Evolutionary conservation across 2,888 invertebrate species (phyloP), one percentile per base, ranked within the genome.

Genomic region (Apeira syringaria): DNA sequence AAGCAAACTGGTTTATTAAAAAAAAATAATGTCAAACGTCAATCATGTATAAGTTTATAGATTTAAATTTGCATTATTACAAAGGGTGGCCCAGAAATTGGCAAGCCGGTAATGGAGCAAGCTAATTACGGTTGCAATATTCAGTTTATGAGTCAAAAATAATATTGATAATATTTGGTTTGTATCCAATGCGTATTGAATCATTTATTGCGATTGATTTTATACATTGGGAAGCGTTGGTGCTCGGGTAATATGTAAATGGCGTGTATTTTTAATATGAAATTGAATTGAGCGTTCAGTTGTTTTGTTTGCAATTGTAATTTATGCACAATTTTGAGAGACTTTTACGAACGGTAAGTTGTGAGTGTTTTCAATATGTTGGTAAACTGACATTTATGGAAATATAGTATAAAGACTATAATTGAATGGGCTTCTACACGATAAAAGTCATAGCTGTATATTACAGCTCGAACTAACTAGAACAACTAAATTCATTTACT

Each of bases 201-300:
- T 88, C 58, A 78, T 84, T 83, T 62, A 89, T 79, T 28, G 47
- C 40, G 38, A 50, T 67, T 86, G 78, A 73, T 80, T 79, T 80
- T 84, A 4, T 15, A 61, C 69, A 56, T 55, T 66, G 69, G 64
- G 77, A 84, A 78, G 88, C 82, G 86, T 84, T 68, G 73, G 73
- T 57, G 68, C 73, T 50, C 36, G 72, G 67, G 61, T 80, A 77
- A 81, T 80, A 67, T 72, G 66, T 65, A 70, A 69, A 74, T 72
- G 53, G 57, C 69, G 61, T 69, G 71, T 68, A 63, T 68, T 64
- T 65, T 58, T 59, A 60, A 40, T 22, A 13, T 36, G 30, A n/a
- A 37, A 45, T 41, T 9, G 27, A 18, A 40, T 26, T 33, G 24
- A 11, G 35, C 27, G 39, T 38, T 45, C 24, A 26, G 9, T 41